These are phyloP conservation scores for Corythornis leucogaster DNA, from an alignment of 2,797 vertebrate genomes.

Conservation along the genomic window DNA sequence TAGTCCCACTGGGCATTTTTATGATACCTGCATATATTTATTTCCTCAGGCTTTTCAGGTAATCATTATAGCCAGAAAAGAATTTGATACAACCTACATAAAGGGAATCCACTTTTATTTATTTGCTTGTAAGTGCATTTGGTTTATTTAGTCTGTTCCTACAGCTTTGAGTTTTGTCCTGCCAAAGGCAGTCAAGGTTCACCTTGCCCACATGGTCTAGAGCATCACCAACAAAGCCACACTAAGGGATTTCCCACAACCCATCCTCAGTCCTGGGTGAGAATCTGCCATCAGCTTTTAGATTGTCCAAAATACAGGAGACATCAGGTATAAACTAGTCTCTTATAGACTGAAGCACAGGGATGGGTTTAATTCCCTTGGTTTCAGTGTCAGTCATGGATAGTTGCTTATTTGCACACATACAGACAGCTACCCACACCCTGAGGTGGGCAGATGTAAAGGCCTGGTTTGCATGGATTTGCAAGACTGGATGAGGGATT, in stretches of 20 bases:
- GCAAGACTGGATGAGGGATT: too few relatives aligned
- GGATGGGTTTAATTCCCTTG: neutral
- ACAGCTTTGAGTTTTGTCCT: neutral
- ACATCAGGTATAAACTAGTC: neutral
- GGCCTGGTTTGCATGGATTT: too few relatives aligned
- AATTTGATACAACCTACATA: neutral
- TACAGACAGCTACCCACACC: too few relatives aligned
- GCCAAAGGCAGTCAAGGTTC: neutral
- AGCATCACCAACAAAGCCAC: neutral
- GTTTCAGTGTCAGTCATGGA: too few relatives aligned
- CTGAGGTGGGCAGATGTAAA: too few relatives aligned
- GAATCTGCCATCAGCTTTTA: neutral
- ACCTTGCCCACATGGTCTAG: neutral
- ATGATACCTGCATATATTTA: neutral
- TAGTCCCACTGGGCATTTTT: neutral
- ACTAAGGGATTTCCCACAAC: neutral
- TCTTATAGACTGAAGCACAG: neutral
- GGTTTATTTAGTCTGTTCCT: neutral
- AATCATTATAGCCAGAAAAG: neutral
- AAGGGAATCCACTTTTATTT: neutral
- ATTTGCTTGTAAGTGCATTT: neutral
- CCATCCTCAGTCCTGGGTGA: neutral
- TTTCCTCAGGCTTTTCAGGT: neutral
- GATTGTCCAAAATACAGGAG: neutral
- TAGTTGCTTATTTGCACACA: too few relatives aligned